Evolutionary conservation across 2,888 invertebrate species (phyloP), one percentile per base, ranked within the genome.

Genomic region (Amblyteles armatorius): DNA sequence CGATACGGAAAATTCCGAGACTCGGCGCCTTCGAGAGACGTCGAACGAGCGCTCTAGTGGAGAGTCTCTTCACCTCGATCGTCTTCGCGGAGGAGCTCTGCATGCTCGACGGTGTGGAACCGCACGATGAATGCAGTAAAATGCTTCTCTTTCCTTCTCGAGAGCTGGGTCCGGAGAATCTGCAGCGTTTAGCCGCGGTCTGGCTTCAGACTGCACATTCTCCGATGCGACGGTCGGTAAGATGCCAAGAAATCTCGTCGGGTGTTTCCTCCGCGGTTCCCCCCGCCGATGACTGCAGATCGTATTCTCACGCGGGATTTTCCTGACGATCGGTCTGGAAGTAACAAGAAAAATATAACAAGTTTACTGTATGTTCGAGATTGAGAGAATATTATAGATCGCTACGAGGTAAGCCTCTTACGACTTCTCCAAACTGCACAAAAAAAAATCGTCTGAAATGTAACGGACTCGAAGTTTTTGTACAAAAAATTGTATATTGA

Each of bases 21-120:
- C 67, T 50, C 16, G 44, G 16, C 26, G 36, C 68, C 11, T 13
- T 26, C 4, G 52, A 29, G 48, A 9, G 50, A 50, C 22, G 19
- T 40, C 55, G 77, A 29, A 65, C 57, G 57, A 26, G 57, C 57
- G 67, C 77, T 77, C 77, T 77, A 55, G 65, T 65, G 67, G 77
- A 55, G 67, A 77, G 67, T 67, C 57, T 79, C 79, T 57, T 33
- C 40, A 83, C 76, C 76, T 44, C 69, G 55, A 79, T 76, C 79
- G 67, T 74, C 74, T 79, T 79, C 29, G 19, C 22, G 76, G 63
- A 48, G 55, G 80, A 83, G 48, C 79, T 83, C 80, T 83, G 80
- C 83, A 83, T 48, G 22, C 76, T 83, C 83, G 83, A 83, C 83
- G 52, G 83, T 71, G 67, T 76, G 44, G 52, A 67, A 67, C 77